Conservation (phyloP, 2,113 vertebrate genomes). For the Barnardius zonarius region DNA sequence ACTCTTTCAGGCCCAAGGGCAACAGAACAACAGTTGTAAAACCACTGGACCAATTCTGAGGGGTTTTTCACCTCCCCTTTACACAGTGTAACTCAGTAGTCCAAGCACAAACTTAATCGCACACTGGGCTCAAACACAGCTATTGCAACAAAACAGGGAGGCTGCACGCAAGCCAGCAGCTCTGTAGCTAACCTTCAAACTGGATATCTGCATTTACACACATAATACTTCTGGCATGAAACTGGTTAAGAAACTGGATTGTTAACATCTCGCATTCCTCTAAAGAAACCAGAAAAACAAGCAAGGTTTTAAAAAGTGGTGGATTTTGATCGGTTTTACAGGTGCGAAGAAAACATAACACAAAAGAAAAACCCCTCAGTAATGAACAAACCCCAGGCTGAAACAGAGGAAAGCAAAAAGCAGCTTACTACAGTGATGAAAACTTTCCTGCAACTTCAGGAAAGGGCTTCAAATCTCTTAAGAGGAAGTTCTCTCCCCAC, state of each 20-base stretch:
- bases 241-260: not conserved
- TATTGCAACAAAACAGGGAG: not conserved
- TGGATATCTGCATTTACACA: not conserved
- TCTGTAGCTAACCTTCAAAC: not conserved
- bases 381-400: not conserved
- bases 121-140: not conserved
- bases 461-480: slow-evolving; percentile 15
- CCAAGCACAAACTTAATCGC: not conserved
- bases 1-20: not conserved
- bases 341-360: not conserved
- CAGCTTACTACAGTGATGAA: not conserved
- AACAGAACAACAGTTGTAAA: not conserved
- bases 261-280: not conserved
- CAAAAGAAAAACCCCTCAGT: not conserved
- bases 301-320: not conserved
- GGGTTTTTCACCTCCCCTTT: too few species aligned
- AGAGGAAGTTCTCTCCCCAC: not conserved
- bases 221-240: not conserved
- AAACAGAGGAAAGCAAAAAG: not conserved
- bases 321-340: not conserved
- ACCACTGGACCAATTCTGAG: not conserved
- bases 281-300: not conserved
- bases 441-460: slow-evolving; percentile 7
- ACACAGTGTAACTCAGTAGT: not conserved
- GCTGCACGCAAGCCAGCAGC: not conserved